A percentile compares a stretch with the other conserved stretches of the same genome.
Conservation (phyloP, 2,113 vertebrate species). For the Malurus elegans region DNA sequence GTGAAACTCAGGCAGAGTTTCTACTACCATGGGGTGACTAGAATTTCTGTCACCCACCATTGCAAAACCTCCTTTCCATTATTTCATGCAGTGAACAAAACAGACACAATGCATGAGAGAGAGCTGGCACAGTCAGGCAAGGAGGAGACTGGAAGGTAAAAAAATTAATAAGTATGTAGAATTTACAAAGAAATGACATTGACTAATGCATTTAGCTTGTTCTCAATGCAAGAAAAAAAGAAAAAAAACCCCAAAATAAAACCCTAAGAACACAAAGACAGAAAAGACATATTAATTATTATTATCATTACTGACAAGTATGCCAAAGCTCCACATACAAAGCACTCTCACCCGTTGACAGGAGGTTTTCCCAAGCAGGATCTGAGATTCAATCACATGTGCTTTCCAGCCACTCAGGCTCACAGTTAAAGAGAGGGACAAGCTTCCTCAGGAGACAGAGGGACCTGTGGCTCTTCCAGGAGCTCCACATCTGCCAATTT, state of each 20-base stretch:
- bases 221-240: not conserved
- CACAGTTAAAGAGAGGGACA: not conserved
- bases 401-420: not conserved
- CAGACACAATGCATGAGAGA: not conserved
- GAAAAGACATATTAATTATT: conserved; percentile 7
- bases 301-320: not conserved
- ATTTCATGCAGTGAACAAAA: not conserved
- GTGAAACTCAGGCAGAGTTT: not conserved
- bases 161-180: not conserved
- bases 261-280: not conserved
- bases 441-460: not conserved
- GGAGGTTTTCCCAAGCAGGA: not conserved
- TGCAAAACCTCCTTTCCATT: not conserved
- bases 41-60: not conserved
- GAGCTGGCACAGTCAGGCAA: not conserved
- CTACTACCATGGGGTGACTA: not conserved
- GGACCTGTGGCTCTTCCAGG: not conserved
- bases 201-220: not conserved
- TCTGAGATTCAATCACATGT: not conserved
- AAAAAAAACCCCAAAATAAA: not conserved
- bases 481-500: not conserved
- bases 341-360: not conserved
- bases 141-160: not conserved
- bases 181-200: not conserved
- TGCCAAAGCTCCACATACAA: not conserved